These are phyloP conservation scores for Alexandromys oeconomus DNA, from an alignment of 2,797 vertebrate genomes.

Conservation along the genomic window DNA sequence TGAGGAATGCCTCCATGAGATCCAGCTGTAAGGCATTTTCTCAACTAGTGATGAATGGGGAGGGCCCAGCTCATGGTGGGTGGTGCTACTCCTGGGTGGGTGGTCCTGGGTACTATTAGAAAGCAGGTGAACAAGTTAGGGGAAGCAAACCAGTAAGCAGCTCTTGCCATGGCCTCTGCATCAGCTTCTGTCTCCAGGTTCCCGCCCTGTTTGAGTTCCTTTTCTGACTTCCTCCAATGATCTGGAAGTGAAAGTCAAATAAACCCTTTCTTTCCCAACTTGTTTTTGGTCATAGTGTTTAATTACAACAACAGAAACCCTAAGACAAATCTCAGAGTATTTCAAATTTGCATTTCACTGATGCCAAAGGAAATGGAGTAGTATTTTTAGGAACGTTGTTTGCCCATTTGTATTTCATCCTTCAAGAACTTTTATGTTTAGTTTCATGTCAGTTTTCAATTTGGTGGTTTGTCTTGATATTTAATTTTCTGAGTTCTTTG, in stretches of 20 bases:
- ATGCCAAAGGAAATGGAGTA: background rate
- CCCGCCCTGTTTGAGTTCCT: background rate
- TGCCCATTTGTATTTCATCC: background rate
- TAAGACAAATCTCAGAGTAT: background rate
- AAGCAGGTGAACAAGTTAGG: background rate
- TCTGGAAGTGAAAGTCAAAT: background rate
- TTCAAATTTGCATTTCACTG: background rate
- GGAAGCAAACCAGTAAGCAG: background rate
- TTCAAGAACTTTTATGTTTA: background rate
- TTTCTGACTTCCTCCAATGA: background rate
- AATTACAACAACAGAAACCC: background rate
- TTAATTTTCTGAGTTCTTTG: background rate
- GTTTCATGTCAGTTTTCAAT: background rate
- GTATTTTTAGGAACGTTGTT: background rate
- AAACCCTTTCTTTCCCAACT: background rate
- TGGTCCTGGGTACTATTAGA: background rate
- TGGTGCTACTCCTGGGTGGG: background rate
- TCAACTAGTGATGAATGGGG: background rate
- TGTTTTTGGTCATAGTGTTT: background rate
- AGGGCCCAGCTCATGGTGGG: background rate
- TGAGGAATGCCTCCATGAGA: background rate
- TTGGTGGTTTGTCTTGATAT: background rate
- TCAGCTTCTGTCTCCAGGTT: background rate
- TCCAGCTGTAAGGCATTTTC: background rate
- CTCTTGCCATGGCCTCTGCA: background rate